Base-by-base conservation (phyloP, 1,140 invertebrate species). In the Macrotrachela quadricornifera region DNA sequence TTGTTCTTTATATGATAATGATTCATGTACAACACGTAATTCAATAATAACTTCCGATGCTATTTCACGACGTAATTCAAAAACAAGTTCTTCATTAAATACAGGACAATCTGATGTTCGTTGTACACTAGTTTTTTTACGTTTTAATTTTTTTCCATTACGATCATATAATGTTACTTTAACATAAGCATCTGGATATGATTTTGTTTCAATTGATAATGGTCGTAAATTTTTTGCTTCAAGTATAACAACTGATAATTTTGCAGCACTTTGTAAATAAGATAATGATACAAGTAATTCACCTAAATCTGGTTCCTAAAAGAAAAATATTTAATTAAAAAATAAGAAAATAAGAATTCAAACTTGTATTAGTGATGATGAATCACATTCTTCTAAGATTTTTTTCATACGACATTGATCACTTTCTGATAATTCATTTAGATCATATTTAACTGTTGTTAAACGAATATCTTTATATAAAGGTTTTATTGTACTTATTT, bases 61-160 rank as follows among this genome's bases (percentile, higher is more conserved):
- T 51, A 55, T 50, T 44, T 55, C 57, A 58, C 80, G 78, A 17
- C 76, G 70, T 39, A 77, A 69, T 8, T 79, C 78, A 63, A 81
- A 80, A 3, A 80, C 78, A 59, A 82, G 79, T 63, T 82, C 80
- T 42, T 97, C 91, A 71, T 97, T 97, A 73, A 94, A 99, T 46
- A 97, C 86, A 0, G 92, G 92, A 71, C 88, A 92, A 50, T 92
- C 73, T 3, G 91, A 96, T 38, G 87, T 78, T 66, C 94, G 96
- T 75, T 95, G 95, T 21, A 96, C 87, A 64, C 94, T 88, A 0
- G 92, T 97, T 74, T 96, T 96, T 76, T 95, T 95, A 74, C 96
- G 97, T 43, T 85, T 84, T 58, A 97, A 85, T 54, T 90, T 78
- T 66, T 95, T 87, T n/a, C 84, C 83, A 69, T 96, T 91, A 13